Evolutionary conservation across 2,797 vertebrate genomes (phyloP), one percentile per base, ranked within the genome.

Genomic region (Pagetopsis macropterus): DNA sequence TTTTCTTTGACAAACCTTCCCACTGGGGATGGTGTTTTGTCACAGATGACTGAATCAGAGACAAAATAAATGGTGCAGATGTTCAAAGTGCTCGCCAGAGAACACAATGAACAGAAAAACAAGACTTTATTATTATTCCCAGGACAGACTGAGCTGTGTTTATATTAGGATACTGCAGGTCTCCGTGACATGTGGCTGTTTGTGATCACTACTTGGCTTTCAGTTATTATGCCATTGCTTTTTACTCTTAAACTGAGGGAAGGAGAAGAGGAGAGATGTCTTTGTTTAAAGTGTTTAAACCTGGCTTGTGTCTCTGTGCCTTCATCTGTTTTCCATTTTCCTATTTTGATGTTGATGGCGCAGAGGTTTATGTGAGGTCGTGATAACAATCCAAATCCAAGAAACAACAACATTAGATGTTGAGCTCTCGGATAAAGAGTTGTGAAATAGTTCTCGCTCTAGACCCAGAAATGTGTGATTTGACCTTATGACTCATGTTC

Each of bases 41-140:
- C 58, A 75, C 73, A 84, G 75, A 76, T 79, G 83, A 70, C 57
- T 80, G 60, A 81, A 75, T 87, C 49, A 68, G 48, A 84, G 78
- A 87, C 89, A 79, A 87, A 87, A 86, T 79, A 87, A 88, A 88
- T 73, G 75, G 56, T 41, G 11, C 43, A 70, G 17, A 52, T 65
- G 81, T 80, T 81, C 75, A 88, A 75, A 84, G 79, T 64, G 14
- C 2, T 64, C 43, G 54, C 67, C 67, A 80, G 75, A 81, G 71
- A 81, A 81, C 70, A 75, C 69, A 76, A 44, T 68, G 72, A 81
- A 59, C 63, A 49, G 52, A 59, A 78, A 86, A 84, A 84, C 82
- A 86, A 71, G 64, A 44, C 59, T 67, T 79, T 77, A 80, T 86
- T 83, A 65, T 84, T 79, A 76, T 86, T 84, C 81, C 66, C 67